Evolutionary conservation across 2,888 invertebrate genomes (phyloP).

Genomic region (Lepidonotus clava): DNA sequence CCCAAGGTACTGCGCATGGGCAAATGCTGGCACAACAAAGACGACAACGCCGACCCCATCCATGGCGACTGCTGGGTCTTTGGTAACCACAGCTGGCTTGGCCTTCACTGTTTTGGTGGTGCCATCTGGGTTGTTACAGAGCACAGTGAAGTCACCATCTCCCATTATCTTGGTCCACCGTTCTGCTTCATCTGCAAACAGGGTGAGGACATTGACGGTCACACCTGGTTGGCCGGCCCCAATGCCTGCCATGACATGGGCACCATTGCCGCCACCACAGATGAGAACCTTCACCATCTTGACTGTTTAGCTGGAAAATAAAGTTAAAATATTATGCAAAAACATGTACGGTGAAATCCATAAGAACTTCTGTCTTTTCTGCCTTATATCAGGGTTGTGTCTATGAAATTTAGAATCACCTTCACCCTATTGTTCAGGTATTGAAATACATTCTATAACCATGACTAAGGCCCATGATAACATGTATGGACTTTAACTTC

Average conservation of each 20-base stretch:
- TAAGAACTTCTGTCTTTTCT: too few species aligned
- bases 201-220: constrained; percentile 68
- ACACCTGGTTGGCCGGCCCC: constrained; percentile 66
- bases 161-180: constrained; percentile 57
- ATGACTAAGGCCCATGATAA: too few species aligned
- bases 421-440: too few species aligned
- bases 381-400: too few species aligned
- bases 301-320: neutral
- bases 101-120: neutral
- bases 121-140: neutral
- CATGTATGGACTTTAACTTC: too few species aligned
- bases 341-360: too few species aligned
- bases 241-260: constrained; percentile 70
- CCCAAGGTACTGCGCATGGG: constrained; percentile 70
- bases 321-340: too few species aligned
- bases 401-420: too few species aligned
- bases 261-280: constrained; percentile 75
- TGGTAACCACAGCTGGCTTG: constrained; percentile 64
- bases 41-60: constrained; percentile 69
- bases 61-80: constrained; percentile 65
- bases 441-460: too few species aligned
- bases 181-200: constrained; percentile 72
- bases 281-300: constrained; percentile 60
- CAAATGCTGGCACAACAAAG: constrained; percentile 73
- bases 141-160: constrained; percentile 35